Conservation (phyloP, 2,113 vertebrate genomes). For the Melanerpes aurifrons region DNA sequence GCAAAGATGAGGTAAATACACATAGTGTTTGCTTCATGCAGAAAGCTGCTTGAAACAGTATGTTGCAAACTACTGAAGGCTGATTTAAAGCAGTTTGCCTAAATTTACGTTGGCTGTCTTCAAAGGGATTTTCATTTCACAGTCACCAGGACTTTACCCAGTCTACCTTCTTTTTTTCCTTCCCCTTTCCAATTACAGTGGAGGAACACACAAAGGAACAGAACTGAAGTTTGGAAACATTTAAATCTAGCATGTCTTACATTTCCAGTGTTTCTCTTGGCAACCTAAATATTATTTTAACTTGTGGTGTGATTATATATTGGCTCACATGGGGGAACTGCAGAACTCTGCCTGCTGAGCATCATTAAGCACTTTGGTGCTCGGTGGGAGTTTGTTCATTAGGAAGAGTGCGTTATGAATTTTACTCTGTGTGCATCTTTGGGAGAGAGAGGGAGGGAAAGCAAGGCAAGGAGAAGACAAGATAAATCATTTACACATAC, state of each 20-base stretch:
- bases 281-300: conserved; percentile 62
- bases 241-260: neutral
- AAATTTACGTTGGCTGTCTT: conserved; percentile 21
- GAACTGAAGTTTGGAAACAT: conserved; percentile 13
- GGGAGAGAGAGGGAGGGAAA: conserved; percentile 2
- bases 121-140: conserved; percentile 5
- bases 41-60: neutral
- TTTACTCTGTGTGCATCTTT: conserved; percentile 52
- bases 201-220: neutral
- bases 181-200: neutral
- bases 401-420: conserved; percentile 53
- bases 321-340: conserved; percentile 47
- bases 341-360: conserved; percentile 57
- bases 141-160: neutral
- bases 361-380: conserved; percentile 69
- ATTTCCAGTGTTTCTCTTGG: conserved; percentile 44
- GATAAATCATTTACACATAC: conserved; percentile 19
- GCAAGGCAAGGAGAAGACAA: neutral
- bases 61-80: neutral
- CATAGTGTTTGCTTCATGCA: neutral
- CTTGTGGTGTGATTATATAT: conserved; percentile 57
- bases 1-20: neutral
- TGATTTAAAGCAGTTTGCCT: conserved; percentile 3
- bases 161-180: neutral
- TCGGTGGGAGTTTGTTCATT: conserved; percentile 64